A percentile compares a stretch with the other conserved stretches of the same genome.
These are phyloP conservation scores for Chrysocyon brachyurus DNA, from an alignment of 2,797 vertebrate species.

Conservation along the genomic window DNA sequence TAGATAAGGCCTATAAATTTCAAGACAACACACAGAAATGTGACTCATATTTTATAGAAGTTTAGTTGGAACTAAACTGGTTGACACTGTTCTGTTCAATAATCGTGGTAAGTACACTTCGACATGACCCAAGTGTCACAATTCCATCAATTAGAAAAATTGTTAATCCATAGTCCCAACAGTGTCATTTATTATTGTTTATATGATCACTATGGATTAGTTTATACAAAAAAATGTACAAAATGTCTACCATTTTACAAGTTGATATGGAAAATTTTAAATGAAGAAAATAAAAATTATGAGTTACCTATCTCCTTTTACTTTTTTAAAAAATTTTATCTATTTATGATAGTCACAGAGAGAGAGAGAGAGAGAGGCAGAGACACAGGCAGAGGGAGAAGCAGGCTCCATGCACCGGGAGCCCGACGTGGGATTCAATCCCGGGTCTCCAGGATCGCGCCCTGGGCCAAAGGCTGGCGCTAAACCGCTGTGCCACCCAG, in stretches of 20 bases:
- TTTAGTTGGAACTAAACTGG: conserved; percentile 7
- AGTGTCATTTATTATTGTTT: neutral
- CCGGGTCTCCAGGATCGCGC: no score
- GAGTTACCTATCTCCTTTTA: neutral
- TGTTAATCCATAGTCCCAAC: neutral
- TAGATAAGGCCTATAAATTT: conserved; percentile 80
- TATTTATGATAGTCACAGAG: no score
- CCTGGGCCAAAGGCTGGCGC: no score
- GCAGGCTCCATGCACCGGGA: no score
- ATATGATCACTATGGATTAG: neutral
- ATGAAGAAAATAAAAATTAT: neutral
- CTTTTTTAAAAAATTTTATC: no score
- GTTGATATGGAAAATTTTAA: neutral
- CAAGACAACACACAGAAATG: conserved; percentile 52
- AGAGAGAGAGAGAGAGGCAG: no score
- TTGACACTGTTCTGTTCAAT: neutral
- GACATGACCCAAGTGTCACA: neutral
- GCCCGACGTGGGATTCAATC: no score
- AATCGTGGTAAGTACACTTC: neutral
- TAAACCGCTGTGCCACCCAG: no score
- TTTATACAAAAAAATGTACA: neutral
- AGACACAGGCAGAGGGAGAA: no score
- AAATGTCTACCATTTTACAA: neutral
- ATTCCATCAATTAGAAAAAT: neutral
- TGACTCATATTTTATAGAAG: conserved; percentile 65